Percentiles rank a stretch among this genome's conserved stretches.
phyloP scores from a whole-genome alignment of 1,140 invertebrate species.

The Platyura marginata region DNA sequence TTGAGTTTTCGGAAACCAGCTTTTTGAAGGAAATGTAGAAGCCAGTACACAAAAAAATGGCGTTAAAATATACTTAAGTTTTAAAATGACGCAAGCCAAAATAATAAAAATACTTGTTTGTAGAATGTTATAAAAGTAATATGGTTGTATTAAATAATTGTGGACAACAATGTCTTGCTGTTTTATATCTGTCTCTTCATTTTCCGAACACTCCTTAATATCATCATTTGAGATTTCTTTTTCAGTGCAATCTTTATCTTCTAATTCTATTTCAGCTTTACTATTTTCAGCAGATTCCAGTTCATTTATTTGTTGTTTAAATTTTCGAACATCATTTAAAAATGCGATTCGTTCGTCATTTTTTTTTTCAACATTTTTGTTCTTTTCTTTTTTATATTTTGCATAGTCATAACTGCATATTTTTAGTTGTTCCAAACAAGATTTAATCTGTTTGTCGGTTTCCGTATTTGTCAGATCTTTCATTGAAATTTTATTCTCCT shows the following conservation, averaged over 20 bases:
- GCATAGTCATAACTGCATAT: slow-evolving; percentile 19
- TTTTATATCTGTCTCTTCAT: neutral
- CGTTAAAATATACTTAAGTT: slow-evolving; percentile 21
- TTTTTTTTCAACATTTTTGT: slow-evolving; percentile 7
- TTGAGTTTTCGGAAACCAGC: slow-evolving; percentile 19
- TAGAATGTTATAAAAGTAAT: slow-evolving; percentile 18
- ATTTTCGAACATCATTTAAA: slow-evolving; percentile 17
- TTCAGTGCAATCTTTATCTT: slow-evolving; percentile 2
- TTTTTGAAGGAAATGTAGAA: slow-evolving; percentile 18
- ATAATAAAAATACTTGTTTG: slow-evolving; percentile 17
- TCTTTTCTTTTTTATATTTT: slow-evolving; percentile 15
- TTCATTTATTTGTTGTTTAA: slow-evolving; percentile 18
- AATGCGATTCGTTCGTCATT: slow-evolving; percentile 16
- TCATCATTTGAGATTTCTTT: slow-evolving; percentile 21
- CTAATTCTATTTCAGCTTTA: neutral
- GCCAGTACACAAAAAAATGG: slow-evolving; percentile 22
- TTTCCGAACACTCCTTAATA: slow-evolving; percentile 16
- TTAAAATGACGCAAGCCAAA: slow-evolving; percentile 16
- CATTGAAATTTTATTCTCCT: slow-evolving; percentile 21
- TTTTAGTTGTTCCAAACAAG: slow-evolving; percentile 16
- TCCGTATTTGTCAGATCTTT: slow-evolving; percentile 18
- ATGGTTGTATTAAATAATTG: neutral
- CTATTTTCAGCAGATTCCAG: slow-evolving; percentile 7
- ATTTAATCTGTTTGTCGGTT: slow-evolving; percentile 16
- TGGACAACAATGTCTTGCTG: neutral